Percentiles rank a stretch among this genome's conserved stretches.
These are phyloP conservation scores for Mystacornis crossleyi DNA, from an alignment of 2,113 vertebrate species.

Conservation along the genomic window DNA sequence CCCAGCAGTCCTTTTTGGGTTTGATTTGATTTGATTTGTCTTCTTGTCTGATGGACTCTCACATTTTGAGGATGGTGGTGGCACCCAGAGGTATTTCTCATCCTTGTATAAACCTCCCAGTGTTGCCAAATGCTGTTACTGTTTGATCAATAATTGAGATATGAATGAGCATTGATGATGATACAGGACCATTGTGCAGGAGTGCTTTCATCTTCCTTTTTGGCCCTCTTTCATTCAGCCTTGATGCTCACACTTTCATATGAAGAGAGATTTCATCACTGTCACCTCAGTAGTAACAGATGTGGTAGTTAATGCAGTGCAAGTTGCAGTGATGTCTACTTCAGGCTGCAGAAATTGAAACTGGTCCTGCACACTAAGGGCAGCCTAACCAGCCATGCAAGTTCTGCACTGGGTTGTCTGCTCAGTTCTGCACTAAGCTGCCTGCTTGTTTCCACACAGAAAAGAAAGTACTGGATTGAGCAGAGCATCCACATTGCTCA, in stretches of 20 bases:
- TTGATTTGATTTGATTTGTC: neutral
- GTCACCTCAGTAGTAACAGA: neutral
- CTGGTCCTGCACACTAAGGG: neutral
- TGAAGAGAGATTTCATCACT: neutral
- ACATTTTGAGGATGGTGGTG: neutral
- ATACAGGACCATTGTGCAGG: neutral
- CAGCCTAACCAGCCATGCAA: neutral
- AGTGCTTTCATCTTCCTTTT: constrained; percentile 14
- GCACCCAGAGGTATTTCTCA: neutral
- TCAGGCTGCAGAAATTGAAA: neutral
- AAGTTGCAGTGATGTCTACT: neutral
- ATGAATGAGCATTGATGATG: neutral
- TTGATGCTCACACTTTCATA: neutral
- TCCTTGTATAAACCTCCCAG: neutral
- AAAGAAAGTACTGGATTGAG: neutral
- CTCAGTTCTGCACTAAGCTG: neutral
- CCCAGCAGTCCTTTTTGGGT: neutral
- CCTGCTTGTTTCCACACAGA: neutral
- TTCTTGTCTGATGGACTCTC: neutral
- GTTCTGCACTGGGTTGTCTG: neutral
- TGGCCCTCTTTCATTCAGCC: neutral
- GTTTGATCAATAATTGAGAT: neutral
- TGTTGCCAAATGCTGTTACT: neutral
- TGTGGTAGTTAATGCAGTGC: neutral
- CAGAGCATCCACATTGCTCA: neutral